These are phyloP conservation scores for Diarsia brunnea DNA, from an alignment of 2,888 invertebrate species.

Conservation along the genomic window DNA sequence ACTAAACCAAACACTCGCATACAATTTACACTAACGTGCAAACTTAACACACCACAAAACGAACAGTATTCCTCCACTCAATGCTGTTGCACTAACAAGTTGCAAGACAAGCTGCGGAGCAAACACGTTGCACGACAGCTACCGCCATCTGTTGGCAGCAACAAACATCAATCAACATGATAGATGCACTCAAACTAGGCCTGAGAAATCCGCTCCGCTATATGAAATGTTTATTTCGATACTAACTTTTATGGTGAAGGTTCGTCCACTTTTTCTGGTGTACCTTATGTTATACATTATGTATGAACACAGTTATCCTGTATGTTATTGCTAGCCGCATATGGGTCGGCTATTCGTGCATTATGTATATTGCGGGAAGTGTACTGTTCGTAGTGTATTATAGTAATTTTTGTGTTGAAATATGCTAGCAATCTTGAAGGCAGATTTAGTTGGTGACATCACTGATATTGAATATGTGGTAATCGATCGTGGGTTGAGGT, in stretches of 20 bases:
- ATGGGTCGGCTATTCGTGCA: conserved; percentile 45
- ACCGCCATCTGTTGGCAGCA: conserved; percentile 55
- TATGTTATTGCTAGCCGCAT: conserved; percentile 51
- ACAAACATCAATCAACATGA: conserved; percentile 69
- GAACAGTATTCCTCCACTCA: conserved; percentile 37
- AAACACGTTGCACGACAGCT: conserved; percentile 53
- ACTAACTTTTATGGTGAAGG: conserved; percentile 54
- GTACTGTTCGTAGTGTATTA: background rate
- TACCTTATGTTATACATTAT: conserved; percentile 47
- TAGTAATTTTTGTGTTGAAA: conserved; percentile 1
- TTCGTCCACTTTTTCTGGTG: conserved; percentile 53
- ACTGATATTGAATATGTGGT: too few species aligned
- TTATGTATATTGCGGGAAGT: conserved; percentile 35
- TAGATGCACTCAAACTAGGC: conserved; percentile 66
- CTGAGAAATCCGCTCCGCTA: conserved; percentile 55
- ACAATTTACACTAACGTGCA: conserved; percentile 14
- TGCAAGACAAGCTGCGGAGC: conserved; percentile 20
- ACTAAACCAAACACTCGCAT: background rate
- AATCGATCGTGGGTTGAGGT: too few species aligned
- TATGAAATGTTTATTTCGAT: conserved; percentile 65
- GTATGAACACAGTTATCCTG: conserved; percentile 59
- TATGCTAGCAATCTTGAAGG: background rate
- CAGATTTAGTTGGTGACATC: background rate
- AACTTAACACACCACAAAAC: conserved; percentile 27
- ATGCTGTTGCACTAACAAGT: conserved; percentile 55